Evolutionary conservation across 2,113 vertebrate genomes (phyloP).

Genomic region (Trinectes maculatus): DNA sequence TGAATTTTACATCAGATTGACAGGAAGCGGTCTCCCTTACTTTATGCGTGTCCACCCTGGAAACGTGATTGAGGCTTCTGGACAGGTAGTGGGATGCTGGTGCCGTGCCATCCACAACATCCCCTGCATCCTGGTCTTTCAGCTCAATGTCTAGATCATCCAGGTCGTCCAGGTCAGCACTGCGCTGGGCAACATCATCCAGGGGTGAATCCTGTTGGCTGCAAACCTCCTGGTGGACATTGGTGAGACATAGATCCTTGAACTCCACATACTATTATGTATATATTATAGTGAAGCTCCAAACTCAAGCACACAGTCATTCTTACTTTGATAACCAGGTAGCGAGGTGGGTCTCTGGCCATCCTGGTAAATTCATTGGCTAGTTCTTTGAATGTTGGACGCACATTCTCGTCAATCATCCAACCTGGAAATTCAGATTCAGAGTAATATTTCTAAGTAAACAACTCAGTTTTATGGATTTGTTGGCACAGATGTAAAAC

Average conservation of each 20-base stretch:
- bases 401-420: conserved; percentile 97
- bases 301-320: not conserved
- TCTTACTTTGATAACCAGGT: conserved; percentile 92
- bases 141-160: conserved; percentile 82
- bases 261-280: not conserved
- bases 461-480: too few species aligned
- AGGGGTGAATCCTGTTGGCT: conserved; percentile 64
- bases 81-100: conserved; percentile 65
- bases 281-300: too few species aligned
- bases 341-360: conserved; percentile 93
- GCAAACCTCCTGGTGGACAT: conserved; percentile 78
- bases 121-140: conserved; percentile 77
- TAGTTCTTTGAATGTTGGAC: conserved; percentile 94
- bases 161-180: conserved; percentile 84
- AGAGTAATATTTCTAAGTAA: not conserved
- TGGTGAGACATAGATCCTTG: not conserved
- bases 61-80: conserved; percentile 70
- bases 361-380: conserved; percentile 94
- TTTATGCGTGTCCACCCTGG: conserved; percentile 73
- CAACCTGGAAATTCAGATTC: conserved; percentile 82
- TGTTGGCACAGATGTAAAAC: too few species aligned
- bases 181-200: conserved; percentile 81
- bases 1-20: not conserved
- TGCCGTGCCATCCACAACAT: conserved; percentile 64
- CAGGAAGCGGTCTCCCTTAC: conserved; percentile 34